These are phyloP conservation scores for Epizoanthus fatuus DNA, from an alignment of 92 coral and sea anemone genomes.

Conservation along the genomic window DNA sequence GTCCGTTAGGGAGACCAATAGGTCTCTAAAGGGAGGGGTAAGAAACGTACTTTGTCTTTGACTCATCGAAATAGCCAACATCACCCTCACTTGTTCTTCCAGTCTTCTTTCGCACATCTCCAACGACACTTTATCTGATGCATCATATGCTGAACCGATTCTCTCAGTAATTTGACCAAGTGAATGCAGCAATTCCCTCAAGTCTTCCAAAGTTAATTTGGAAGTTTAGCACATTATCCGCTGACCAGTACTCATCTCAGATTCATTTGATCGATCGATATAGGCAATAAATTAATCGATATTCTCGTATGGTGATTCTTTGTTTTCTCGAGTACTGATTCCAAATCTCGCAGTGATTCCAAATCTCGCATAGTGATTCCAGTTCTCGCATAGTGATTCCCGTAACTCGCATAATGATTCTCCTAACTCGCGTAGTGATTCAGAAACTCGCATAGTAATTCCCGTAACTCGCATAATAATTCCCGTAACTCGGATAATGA, in stretches of 20 bases:
- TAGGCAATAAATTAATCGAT: not conserved
- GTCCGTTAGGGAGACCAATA: conserved; percentile 6
- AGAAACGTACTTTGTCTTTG: conserved; percentile 7
- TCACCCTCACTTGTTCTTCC: conserved; percentile 17
- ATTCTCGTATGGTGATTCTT: not conserved
- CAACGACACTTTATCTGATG: conserved; percentile 9
- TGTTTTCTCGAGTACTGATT: too few species aligned
- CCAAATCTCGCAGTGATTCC: too few species aligned
- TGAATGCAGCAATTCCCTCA: conserved; percentile 1
- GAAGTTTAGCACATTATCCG: not conserved
- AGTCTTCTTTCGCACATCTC: conserved; percentile 22
- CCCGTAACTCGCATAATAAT: too few species aligned
- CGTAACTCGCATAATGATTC: too few species aligned
- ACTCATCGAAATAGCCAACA: not conserved
- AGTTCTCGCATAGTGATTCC: too few species aligned
- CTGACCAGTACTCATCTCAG: too few species aligned
- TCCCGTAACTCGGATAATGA: not conserved
- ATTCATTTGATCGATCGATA: too few species aligned
- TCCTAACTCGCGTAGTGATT: too few species aligned
- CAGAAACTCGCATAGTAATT: too few species aligned
- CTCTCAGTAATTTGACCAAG: conserved; percentile 3
- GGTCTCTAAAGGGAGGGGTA: conserved; percentile 1
- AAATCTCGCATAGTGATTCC: too few species aligned
- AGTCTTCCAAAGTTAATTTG: conserved; percentile 2
- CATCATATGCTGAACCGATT: conserved; percentile 22